phyloP scores from a whole-genome alignment of 2,888 invertebrate species.

The Callyntrura sp. region DNA sequence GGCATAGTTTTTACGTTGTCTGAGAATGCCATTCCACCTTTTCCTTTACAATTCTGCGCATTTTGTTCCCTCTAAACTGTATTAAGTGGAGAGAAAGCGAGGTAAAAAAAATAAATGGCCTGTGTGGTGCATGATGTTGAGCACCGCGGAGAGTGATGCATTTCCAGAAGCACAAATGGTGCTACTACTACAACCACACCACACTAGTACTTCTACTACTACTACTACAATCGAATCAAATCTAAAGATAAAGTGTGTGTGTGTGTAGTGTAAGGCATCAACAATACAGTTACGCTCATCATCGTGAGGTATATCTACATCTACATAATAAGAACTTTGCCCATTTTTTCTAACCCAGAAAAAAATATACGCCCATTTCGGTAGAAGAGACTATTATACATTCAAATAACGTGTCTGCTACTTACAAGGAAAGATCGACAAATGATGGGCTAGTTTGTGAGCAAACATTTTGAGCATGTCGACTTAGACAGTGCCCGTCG shows the following conservation, averaged over 20 bases:
- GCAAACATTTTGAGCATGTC: too few species aligned
- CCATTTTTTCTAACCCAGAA: slow-evolving; percentile 27
- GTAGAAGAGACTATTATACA: too few species aligned
- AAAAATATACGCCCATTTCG: background rate
- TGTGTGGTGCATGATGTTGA: slow-evolving; percentile 43
- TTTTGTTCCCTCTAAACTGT: slow-evolving; percentile 18
- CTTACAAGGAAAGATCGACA: too few species aligned
- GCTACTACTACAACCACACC: background rate
- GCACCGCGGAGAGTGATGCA: slow-evolving; percentile 27
- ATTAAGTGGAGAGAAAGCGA: slow-evolving; percentile 13
- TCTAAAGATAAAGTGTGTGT: slow-evolving; percentile 44
- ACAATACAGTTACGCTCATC: slow-evolving; percentile 47
- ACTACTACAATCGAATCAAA: slow-evolving; percentile 35
- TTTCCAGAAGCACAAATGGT: background rate
- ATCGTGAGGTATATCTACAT: slow-evolving; percentile 32
- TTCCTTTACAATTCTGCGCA: slow-evolving; percentile 24
- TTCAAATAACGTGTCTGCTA: too few species aligned
- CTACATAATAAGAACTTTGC: slow-evolving; percentile 34
- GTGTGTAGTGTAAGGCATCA: slow-evolving; percentile 45
- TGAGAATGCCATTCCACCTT: slow-evolving; percentile 53
- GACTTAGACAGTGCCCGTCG: too few species aligned
- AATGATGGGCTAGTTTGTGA: too few species aligned
- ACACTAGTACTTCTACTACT: background rate
- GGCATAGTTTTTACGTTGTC: background rate
- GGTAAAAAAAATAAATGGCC: slow-evolving; percentile 48